Evolutionary conservation across 2,888 invertebrate genomes (phyloP), one percentile per base, ranked within the genome.

Genomic region (Timema podura): DNA sequence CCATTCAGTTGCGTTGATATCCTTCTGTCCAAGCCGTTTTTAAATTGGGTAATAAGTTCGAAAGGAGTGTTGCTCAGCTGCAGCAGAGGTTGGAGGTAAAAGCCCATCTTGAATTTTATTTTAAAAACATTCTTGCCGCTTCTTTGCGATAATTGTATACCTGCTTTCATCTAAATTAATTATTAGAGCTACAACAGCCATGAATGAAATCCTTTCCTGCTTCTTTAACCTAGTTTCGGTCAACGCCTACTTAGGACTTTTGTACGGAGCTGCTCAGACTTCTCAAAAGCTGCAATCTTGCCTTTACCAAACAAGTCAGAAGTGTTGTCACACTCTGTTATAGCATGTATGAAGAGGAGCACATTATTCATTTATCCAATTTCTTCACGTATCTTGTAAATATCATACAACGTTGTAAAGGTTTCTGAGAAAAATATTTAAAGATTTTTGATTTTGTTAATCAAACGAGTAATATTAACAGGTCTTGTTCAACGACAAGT

Each of bases 91-190:
- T 5, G n/a, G 15, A 13, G 57, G 15, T 6, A n/a, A 6, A 15
- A 51, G 0, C 15, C 57, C 57, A 57, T 57, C 8, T 57, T 57
- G 57, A 57, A 57, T 57, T 57, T 57, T 0, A n/a, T 13, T 57
- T 57, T 57, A n/a, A 9, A 57, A 30, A 57, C 57, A 57, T 57
- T 57, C 57, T 57, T 57, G 15, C 57, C 57, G 30, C 57, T 16
- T 0, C 8, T 13, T 11, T 57, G 15, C 10, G 57, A 57, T 57
- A 57, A 57, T 57, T 9, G 15, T 30, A 57, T n/a, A n/a, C 57
- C 57, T 10, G n/a, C 8, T 57, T 7, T 57, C 57, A 57, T 57
- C 57, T n/a, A 57, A 57, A 57, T 30, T n/a, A n/a, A n/a, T 57
- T 57, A 57, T 5, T 16, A 30, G 8, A 57, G n/a, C 57, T 30